Evolutionary conservation across 2,113 vertebrate genomes (phyloP).

Genomic region (Chlamydotis undulata): DNA sequence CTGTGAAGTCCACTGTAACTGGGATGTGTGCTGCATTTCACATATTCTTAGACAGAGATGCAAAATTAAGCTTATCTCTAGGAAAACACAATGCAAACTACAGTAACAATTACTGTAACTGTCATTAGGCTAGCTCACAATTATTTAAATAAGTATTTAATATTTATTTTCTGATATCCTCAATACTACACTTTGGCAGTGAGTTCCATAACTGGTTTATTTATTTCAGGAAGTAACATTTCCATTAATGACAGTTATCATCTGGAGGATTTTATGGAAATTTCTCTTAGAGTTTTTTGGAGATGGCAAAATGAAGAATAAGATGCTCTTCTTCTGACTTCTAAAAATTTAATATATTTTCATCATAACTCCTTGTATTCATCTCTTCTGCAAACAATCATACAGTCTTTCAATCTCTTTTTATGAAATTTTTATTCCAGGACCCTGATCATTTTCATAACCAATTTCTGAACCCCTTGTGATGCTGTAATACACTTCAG

Average conservation of each 20-base stretch:
- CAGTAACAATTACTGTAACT: background rate
- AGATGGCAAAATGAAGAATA: background rate
- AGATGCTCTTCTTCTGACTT: background rate
- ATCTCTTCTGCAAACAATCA: constrained; percentile 11
- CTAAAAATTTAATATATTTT: constrained; percentile 26
- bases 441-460: background rate
- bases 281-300: background rate
- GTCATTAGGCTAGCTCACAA: background rate
- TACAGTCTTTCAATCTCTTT: constrained; percentile 26
- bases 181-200: background rate
- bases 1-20: background rate
- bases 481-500: background rate
- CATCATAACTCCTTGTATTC: background rate
- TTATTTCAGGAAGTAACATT: background rate
- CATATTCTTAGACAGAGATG: background rate
- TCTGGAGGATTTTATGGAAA: background rate
- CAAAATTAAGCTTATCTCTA: background rate
- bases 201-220: background rate
- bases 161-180: background rate
- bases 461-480: background rate
- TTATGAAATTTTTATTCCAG: constrained; percentile 37
- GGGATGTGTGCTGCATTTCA: background rate
- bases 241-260: background rate
- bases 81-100: fast-evolving
- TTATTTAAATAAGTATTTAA: background rate